Base-by-base conservation (phyloP, 1,140 invertebrate species). In the Leptinotarsa undecemlineata region DNA sequence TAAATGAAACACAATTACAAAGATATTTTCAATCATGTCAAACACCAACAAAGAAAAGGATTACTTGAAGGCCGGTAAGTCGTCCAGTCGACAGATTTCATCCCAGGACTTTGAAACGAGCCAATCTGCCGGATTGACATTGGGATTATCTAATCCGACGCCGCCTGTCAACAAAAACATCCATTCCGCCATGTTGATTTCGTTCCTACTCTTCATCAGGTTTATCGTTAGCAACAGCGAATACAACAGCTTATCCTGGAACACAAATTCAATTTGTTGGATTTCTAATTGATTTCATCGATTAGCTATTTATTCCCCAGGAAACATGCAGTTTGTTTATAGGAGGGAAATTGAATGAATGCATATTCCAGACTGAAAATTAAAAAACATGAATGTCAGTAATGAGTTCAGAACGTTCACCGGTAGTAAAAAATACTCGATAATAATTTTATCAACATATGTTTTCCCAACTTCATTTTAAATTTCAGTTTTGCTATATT, bases 161-260 rank as follows among this genome's bases (percentile, higher is more conserved):
- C 95, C 96, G 17, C 96, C 96, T 11, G 94, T 97, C 76, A 98
- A 82, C 6, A 98, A 86, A 85, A 98, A 98, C 86, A 95, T 90
- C 91, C 96, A 97, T 80, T 97, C 92, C 0, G 84, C 75, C 17
- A 90, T 87, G 73, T 92, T 86, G n/a, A 98, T 85, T 76, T 88
- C 82, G 42, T 90, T 89, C 48, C 91, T 86, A 75, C 91, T 90
- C 81, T 94, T 91, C 85, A 94, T 87, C 74, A 98, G 87, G 83
- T 97, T 98, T 20, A 95, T 87, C 68, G 91, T 90, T 66, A 99
- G 87, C 74, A 98, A 84, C 75, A 98, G 87, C 0, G 96, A 96
- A 86, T 98, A 98, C 17, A 98, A 87, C 23, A 98, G 85, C 86
- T 98, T 95, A 85, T 78, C 94, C 88, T 97, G 98, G 96, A 98